A percentile compares a stretch with the other conserved stretches of the same genome.
These are phyloP conservation scores for Pavo muticus DNA, from an alignment of 2,113 vertebrate genomes.

Conservation along the genomic window DNA sequence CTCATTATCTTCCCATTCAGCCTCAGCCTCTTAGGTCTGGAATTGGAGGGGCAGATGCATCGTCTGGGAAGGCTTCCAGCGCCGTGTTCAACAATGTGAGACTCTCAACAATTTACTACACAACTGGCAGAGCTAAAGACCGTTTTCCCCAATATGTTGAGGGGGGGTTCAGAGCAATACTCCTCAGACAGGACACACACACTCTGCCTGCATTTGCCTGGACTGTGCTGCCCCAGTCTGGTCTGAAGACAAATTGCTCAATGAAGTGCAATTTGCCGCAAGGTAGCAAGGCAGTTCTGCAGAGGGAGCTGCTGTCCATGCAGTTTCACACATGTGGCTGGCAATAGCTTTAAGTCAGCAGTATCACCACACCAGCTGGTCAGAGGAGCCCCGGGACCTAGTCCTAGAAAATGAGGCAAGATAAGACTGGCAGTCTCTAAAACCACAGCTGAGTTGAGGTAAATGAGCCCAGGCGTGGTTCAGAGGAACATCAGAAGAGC, in stretches of 20 bases:
- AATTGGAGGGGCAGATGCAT: constrained; percentile 66
- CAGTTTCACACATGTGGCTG: background rate
- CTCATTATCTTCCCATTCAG: constrained; percentile 68
- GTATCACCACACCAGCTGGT: rapidly evolving
- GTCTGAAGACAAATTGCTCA: background rate
- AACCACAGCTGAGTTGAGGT: background rate
- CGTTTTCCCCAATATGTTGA: background rate
- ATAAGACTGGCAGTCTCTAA: background rate
- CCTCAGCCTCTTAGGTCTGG: constrained; percentile 53
- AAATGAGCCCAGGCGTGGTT: background rate
- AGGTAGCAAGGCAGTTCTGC: background rate
- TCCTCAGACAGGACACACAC: background rate
- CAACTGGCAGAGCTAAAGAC: constrained; percentile 14
- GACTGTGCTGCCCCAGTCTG: constrained; percentile 53
- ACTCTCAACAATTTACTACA: constrained; percentile 39
- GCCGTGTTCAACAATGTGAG: constrained; percentile 39
- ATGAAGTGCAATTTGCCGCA: background rate
- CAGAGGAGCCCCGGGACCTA: background rate
- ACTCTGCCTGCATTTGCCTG: background rate
- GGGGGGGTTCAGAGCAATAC: background rate
- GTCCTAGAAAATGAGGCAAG: background rate
- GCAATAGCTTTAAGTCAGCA: background rate
- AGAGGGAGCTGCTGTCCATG: background rate
- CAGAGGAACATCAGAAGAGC: background rate
- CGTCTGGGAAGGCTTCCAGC: constrained; percentile 64